Evolutionary conservation across 1,140 invertebrate genomes (phyloP).

Genomic region (Whitmania pigra): DNA sequence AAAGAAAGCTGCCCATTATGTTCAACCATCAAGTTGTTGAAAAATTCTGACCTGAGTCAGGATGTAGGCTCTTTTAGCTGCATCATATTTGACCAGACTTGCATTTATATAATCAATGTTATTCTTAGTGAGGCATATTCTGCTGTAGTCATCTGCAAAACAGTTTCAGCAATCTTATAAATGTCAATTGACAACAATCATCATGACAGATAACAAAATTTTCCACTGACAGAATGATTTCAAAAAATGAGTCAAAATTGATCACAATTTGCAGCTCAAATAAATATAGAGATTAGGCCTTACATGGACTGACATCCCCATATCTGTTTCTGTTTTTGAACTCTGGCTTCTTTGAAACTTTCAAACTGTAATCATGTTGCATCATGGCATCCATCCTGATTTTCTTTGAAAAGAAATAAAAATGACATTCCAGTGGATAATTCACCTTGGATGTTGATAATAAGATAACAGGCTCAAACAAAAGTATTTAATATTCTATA

Average conservation of each 20-base stretch:
- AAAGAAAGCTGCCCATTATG: too few relatives aligned
- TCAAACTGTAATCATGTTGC: slow-evolving; percentile 49
- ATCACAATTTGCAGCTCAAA: slow-evolving; percentile 5
- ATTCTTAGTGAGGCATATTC: slow-evolving; percentile 63
- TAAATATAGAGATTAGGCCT: slow-evolving; percentile 23
- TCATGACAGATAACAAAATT: not conserved
- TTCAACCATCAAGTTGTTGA: not conserved
- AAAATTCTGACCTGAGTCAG: slow-evolving; percentile 47
- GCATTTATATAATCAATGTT: slow-evolving; percentile 84
- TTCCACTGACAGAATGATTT: slow-evolving; percentile 5
- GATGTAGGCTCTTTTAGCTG: slow-evolving; percentile 72
- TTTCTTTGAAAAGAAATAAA: not conserved
- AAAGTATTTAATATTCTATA: too few relatives aligned
- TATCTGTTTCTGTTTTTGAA: slow-evolving; percentile 77
- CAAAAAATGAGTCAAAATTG: not conserved
- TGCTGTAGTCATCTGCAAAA: slow-evolving; percentile 58
- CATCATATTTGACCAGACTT: slow-evolving; percentile 67
- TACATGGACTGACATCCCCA: slow-evolving; percentile 79
- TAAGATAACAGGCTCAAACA: too few relatives aligned
- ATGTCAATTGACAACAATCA: not conserved
- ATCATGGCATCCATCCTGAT: slow-evolving; percentile 4
- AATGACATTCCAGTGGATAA: not conserved
- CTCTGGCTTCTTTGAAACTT: slow-evolving; percentile 63
- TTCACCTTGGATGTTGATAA: not conserved
- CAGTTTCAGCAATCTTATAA: slow-evolving; percentile 6